Evolutionary conservation across 2,888 invertebrate species (phyloP).

Genomic region (Periphyllus acericola): DNA sequence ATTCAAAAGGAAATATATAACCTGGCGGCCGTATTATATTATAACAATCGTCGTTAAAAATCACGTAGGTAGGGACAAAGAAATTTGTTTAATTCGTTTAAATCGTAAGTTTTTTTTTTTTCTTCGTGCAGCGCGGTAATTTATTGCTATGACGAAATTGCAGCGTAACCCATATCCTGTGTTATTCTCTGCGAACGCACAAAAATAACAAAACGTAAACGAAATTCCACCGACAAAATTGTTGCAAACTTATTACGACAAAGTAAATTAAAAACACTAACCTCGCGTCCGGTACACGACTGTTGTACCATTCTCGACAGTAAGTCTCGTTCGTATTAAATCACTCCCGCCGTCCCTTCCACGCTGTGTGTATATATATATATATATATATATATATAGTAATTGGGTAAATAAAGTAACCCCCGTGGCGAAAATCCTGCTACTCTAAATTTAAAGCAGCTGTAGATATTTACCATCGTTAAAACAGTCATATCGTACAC

Average conservation of each 20-base stretch:
- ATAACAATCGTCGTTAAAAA: not conserved
- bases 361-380: too few relatives aligned
- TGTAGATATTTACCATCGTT: not conserved
- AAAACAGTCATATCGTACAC: too few relatives aligned
- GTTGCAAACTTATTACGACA: not conserved
- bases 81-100: not conserved
- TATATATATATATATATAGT: too few relatives aligned
- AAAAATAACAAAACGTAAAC: constrained; percentile 3
- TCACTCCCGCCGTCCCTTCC: constrained; percentile 12
- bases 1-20: too few relatives aligned
- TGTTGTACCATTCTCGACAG: not conserved
- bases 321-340: constrained; percentile 11
- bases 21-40: not conserved
- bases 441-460: not conserved
- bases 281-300: not conserved
- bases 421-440: too few relatives aligned
- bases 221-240: not conserved
- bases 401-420: constrained; percentile 19
- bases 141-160: not conserved
- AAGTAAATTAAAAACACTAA: constrained; percentile 33
- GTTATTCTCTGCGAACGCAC: not conserved
- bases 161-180: not conserved
- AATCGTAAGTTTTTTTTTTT: not conserved
- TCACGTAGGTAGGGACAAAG: not conserved
- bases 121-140: not conserved